Evolutionary conservation across 2,888 invertebrate genomes (phyloP).

Genomic region (Dichetophora obliterata): DNA sequence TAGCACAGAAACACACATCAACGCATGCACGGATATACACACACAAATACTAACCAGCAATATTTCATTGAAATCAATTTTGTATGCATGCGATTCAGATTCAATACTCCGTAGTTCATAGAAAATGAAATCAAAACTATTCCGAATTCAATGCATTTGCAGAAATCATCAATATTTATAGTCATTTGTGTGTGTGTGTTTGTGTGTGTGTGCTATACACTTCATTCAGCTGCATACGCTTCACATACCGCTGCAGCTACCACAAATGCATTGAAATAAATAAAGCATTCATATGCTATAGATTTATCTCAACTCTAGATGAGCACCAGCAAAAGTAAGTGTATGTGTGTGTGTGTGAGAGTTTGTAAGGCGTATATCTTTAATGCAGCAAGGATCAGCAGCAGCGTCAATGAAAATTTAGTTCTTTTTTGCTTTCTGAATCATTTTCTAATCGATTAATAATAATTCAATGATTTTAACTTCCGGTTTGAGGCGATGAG

Average conservation of each 20-base stretch:
- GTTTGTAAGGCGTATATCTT: neutral
- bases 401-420: too few relatives aligned
- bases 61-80: slow-evolving; percentile 6
- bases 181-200: neutral
- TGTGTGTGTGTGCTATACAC: neutral
- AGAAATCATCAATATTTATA: slow-evolving; percentile 9
- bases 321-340: too few relatives aligned
- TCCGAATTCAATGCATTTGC: slow-evolving; percentile 16
- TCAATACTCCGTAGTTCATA: neutral
- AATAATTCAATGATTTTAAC: slow-evolving; percentile 44
- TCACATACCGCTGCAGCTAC: neutral
- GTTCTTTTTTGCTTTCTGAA: slow-evolving; percentile 15
- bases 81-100: neutral
- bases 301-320: neutral
- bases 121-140: slow-evolving; percentile 22
- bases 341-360: neutral
- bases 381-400: too few relatives aligned
- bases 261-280: neutral
- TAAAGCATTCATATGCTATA: neutral
- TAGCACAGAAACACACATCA: too few relatives aligned
- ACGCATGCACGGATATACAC: too few relatives aligned
- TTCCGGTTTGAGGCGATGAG: slow-evolving; percentile 10
- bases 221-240: too few relatives aligned
- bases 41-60: neutral
- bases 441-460: slow-evolving; percentile 45